A percentile compares a stretch with the other conserved stretches of the same genome.
These are phyloP conservation scores for Cantharis flavilabris DNA, from an alignment of 2,888 invertebrate genomes.

Conservation along the genomic window DNA sequence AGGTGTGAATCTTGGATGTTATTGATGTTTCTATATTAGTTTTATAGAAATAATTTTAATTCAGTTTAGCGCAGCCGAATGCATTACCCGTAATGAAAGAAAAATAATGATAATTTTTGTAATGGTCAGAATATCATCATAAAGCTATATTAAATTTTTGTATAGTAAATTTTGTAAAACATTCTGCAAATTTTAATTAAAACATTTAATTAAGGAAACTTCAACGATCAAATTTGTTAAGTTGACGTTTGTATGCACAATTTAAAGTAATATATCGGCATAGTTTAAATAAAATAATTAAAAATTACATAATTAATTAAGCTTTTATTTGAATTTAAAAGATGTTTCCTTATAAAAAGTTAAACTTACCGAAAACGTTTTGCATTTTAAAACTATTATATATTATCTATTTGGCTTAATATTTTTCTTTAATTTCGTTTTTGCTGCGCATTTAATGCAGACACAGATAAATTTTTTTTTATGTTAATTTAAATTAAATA, in stretches of 20 bases:
- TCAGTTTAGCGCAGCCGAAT: background rate
- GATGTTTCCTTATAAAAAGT: background rate
- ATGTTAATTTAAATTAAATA: no score
- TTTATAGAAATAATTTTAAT: background rate
- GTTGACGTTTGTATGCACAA: background rate
- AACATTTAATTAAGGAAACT: background rate
- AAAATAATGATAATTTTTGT: background rate
- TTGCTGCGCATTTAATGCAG: no score
- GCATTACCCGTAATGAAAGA: background rate
- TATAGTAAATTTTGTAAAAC: background rate
- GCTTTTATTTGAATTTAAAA: background rate
- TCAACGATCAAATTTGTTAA: slow-evolving; percentile 1
- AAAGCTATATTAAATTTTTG: background rate
- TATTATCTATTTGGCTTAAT: no score
- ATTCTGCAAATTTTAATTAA: slow-evolving; percentile 1
- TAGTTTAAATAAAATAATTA: background rate
- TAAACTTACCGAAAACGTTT: background rate
- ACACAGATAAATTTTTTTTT: no score
- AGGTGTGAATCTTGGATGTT: background rate
- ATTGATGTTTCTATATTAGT: background rate
- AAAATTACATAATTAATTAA: background rate
- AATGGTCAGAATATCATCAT: background rate
- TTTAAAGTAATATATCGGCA: background rate
- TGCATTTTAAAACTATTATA: background rate
- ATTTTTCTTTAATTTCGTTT: no score